Percentiles rank a stretch among this genome's conserved stretches.
phyloP scores from a whole-genome alignment of 2,888 invertebrate species.

The Pinctada fucata region DNA sequence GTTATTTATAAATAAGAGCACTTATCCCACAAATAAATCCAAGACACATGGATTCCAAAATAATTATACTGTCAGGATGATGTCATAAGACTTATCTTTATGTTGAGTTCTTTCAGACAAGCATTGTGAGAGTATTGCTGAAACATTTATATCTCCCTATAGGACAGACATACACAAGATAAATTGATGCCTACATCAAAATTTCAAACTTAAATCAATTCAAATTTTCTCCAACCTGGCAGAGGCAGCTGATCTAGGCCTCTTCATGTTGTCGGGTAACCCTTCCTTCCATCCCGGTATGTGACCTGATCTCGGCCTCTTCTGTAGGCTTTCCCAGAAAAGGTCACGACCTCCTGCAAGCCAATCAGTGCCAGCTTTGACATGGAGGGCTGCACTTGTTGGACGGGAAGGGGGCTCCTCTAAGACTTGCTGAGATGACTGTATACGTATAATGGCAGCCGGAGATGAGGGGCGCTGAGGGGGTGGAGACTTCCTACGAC shows the following conservation, averaged over 20 bases:
- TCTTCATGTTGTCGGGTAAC: constrained; percentile 62
- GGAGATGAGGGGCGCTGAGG: constrained; percentile 65
- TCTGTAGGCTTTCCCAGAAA: constrained; percentile 64
- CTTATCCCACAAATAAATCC: too few relatives aligned
- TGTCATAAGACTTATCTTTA: too few relatives aligned
- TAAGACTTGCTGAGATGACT: background rate
- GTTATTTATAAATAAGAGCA: too few relatives aligned
- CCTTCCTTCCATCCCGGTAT: constrained; percentile 74
- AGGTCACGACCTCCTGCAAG: constrained; percentile 72
- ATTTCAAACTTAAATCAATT: too few relatives aligned
- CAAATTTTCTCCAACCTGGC: constrained; percentile 27
- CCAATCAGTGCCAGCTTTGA: constrained; percentile 65
- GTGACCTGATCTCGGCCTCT: constrained; percentile 67
- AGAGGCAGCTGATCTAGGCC: constrained; percentile 65
- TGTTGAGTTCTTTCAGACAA: too few relatives aligned
- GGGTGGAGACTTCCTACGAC: constrained; percentile 48
- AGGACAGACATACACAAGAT: too few relatives aligned
- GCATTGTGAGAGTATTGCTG: too few relatives aligned
- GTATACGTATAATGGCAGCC: constrained; percentile 29
- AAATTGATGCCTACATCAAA: too few relatives aligned
- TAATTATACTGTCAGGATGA: too few relatives aligned
- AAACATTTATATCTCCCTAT: too few relatives aligned
- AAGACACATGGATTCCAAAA: too few relatives aligned
- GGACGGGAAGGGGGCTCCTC: constrained; percentile 43
- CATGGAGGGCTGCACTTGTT: constrained; percentile 46